Percentiles rank a stretch among this genome's conserved stretches.
These are phyloP conservation scores for Eidolon helvum DNA, from an alignment of 2,113 vertebrate species.

Conservation along the genomic window DNA sequence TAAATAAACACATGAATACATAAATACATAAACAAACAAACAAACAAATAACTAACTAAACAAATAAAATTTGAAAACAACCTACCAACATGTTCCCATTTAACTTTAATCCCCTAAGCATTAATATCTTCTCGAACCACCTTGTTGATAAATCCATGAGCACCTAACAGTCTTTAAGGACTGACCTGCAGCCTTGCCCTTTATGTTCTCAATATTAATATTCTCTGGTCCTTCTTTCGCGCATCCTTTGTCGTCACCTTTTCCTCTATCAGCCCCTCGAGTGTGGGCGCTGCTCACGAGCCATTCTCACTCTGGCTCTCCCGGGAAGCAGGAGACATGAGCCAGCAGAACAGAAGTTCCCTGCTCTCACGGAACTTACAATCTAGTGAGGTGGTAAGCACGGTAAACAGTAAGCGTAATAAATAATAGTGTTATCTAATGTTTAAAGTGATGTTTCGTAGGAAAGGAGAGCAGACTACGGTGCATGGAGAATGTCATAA, in stretches of 20 bases:
- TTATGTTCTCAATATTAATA: neutral
- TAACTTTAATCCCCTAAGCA: neutral
- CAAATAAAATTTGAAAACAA: neutral
- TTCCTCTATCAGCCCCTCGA: neutral
- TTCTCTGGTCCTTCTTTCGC: neutral
- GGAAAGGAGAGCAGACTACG: neutral
- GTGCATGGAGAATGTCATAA: too few relatives aligned
- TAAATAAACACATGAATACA: too few relatives aligned
- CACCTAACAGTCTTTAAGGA: neutral
- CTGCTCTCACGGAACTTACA: neutral
- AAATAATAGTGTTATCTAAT: neutral
- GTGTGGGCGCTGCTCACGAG: rapidly evolving
- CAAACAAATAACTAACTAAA: neutral
- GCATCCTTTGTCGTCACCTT: neutral
- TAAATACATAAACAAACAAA: too few relatives aligned
- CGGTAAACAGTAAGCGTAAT: neutral
- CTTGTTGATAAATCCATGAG: neutral
- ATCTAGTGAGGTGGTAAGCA: neutral
- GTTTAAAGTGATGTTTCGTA: neutral
- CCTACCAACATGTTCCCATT: neutral
- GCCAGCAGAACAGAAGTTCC: neutral
- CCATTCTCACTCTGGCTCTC: neutral
- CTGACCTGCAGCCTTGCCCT: neutral
- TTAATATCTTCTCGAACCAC: neutral
- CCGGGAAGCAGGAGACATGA: neutral